These are phyloP conservation scores for Drosophila subpulchrella DNA, from an alignment of 1,140 invertebrate genomes.

Conservation along the genomic window DNA sequence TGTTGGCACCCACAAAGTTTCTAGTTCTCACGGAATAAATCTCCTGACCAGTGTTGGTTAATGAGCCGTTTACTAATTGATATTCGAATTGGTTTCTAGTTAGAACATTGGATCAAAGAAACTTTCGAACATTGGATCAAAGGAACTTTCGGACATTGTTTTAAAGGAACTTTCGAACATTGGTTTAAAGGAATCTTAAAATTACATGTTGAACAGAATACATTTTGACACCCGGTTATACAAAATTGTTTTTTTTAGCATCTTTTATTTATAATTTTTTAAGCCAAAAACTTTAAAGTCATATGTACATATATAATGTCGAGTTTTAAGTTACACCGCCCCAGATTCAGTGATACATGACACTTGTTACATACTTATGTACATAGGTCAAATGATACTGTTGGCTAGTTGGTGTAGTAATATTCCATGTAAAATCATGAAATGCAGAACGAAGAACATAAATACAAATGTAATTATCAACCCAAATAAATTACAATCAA, in stretches of 20 bases:
- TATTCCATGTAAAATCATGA: neutral
- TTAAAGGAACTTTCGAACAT: neutral
- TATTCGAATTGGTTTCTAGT: constrained; percentile 1
- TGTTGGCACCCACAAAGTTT: neutral
- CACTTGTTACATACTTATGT: neutral
- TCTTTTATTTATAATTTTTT: neutral
- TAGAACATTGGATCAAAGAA: neutral
- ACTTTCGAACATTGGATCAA: neutral
- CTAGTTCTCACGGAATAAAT: neutral
- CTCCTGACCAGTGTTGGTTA: neutral
- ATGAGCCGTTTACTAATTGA: neutral
- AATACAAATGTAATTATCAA: neutral
- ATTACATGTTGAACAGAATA: too few species aligned
- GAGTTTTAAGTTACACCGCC: neutral
- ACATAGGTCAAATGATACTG: neutral
- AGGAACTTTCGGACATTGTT: neutral
- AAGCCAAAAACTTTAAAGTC: neutral
- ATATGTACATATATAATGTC: too few species aligned
- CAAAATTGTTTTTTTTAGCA: neutral
- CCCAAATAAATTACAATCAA: neutral
- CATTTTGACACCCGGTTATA: too few species aligned
- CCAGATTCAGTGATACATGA: neutral
- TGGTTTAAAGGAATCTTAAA: too few species aligned
- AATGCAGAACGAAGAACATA: neutral
- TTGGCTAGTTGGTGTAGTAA: neutral